These are phyloP conservation scores for Phaethornis superciliosus DNA, from an alignment of 2,113 vertebrate genomes.

Conservation along the genomic window DNA sequence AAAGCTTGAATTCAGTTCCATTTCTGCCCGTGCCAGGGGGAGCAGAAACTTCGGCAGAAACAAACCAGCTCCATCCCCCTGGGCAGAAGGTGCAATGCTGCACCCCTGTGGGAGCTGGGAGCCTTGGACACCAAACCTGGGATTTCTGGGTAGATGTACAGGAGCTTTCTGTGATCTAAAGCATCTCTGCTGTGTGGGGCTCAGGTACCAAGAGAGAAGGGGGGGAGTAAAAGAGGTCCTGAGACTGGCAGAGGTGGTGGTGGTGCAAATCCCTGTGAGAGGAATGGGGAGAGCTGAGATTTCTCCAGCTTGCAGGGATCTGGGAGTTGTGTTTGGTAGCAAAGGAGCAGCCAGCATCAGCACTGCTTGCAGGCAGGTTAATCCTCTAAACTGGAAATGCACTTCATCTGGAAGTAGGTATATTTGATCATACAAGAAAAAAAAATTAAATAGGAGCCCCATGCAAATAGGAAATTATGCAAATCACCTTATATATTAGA, in stretches of 20 bases:
- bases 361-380: not conserved
- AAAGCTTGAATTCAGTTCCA: not conserved
- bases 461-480: constrained; percentile 34
- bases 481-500: constrained; percentile 7
- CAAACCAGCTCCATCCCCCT: not conserved
- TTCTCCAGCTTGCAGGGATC: not conserved
- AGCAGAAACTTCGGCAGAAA: not conserved
- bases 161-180: accelerated
- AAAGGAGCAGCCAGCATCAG: not conserved
- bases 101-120: not conserved
- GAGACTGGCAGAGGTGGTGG: not conserved
- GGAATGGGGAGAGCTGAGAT: not conserved
- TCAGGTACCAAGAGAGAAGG: not conserved
- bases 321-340: not conserved
- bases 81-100: constrained; percentile 20
- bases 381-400: not conserved
- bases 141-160: accelerated
- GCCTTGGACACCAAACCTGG: not conserved
- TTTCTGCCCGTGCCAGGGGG: accelerated
- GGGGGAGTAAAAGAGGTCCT: not conserved
- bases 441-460: not conserved
- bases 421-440: not conserved
- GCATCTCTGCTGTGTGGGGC: accelerated
- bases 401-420: not conserved
- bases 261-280: not conserved